Percentiles rank a stretch among this genome's conserved stretches.
Evolutionary conservation across 2,888 invertebrate genomes (phyloP).

Genomic region (Helleia helle): DNA sequence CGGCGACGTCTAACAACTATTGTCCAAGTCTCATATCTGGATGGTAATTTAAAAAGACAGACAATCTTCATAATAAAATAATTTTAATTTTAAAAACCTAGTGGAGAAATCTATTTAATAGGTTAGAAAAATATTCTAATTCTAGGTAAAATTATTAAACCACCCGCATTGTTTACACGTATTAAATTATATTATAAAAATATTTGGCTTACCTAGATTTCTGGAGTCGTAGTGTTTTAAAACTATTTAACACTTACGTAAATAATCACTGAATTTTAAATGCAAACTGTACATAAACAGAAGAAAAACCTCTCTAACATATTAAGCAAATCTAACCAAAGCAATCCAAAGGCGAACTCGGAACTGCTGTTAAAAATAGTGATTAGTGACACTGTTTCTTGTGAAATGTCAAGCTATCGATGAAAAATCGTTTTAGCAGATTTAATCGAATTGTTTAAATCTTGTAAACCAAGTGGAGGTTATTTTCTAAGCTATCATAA

Average conservation of each 20-base stretch:
- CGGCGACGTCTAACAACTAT: too few species aligned
- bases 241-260: conserved; percentile 22
- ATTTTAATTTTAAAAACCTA: too few species aligned
- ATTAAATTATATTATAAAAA: neutral
- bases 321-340: conserved; percentile 32
- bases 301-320: conserved; percentile 28
- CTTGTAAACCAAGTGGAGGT: too few species aligned
- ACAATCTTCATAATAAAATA: too few species aligned
- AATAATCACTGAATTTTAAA: neutral
- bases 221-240: neutral
- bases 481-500: too few species aligned
- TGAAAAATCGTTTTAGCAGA: neutral
- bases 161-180: conserved; percentile 12
- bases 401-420: conserved; percentile 8
- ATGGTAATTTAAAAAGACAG: too few species aligned
- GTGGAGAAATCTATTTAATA: too few species aligned
- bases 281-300: conserved; percentile 39
- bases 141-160: conserved; percentile 15
- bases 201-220: neutral
- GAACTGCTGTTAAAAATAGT: conserved; percentile 24
- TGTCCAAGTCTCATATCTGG: too few species aligned
- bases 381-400: conserved; percentile 16
- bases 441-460: neutral
- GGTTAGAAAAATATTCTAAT: neutral
- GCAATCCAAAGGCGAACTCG: conserved; percentile 24